Conservation (phyloP, 1,140 invertebrate species). For the Rhagoletis pomonella region DNA sequence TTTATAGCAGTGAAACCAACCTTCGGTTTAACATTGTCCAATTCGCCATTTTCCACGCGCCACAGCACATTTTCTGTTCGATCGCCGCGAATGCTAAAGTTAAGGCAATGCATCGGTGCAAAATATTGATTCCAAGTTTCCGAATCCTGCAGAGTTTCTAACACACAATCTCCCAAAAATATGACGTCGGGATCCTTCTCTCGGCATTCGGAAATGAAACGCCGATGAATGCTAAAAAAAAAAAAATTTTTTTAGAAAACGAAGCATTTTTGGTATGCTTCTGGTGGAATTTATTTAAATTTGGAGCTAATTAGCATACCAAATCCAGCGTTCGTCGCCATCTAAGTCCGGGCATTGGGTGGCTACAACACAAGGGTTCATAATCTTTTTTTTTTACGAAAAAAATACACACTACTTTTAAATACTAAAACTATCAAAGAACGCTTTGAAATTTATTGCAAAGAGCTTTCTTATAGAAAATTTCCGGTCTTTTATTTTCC, state of each 20-base stretch:
- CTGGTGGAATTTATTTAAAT: neutral
- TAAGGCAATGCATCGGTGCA: constrained; percentile 90
- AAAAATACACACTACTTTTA: neutral
- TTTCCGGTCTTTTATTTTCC: neutral
- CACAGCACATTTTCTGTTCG: constrained; percentile 91
- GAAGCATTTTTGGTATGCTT: neutral
- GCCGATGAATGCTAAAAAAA: constrained; percentile 78
- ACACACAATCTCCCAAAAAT: constrained; percentile 90
- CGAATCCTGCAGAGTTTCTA: constrained; percentile 85
- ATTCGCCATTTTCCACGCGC: constrained; percentile 90
- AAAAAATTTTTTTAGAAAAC: neutral
- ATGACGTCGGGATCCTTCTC: constrained; percentile 94
- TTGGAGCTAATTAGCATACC: constrained; percentile 41
- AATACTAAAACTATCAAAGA: neutral
- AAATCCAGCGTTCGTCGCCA: constrained; percentile 70
- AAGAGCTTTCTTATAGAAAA: neutral
- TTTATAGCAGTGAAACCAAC: constrained; percentile 72
- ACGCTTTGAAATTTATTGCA: neutral
- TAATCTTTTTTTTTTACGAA: constrained; percentile 56
- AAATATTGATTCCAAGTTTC: constrained; percentile 91
- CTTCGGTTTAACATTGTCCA: constrained; percentile 91
- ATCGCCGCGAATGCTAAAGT: constrained; percentile 93
- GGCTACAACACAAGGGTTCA: constrained; percentile 79
- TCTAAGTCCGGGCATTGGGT: constrained; percentile 77
- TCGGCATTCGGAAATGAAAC: constrained; percentile 86